Evolutionary conservation across 2,888 invertebrate species (phyloP), one percentile per base, ranked within the genome.

Genomic region (Encarsia formosa): DNA sequence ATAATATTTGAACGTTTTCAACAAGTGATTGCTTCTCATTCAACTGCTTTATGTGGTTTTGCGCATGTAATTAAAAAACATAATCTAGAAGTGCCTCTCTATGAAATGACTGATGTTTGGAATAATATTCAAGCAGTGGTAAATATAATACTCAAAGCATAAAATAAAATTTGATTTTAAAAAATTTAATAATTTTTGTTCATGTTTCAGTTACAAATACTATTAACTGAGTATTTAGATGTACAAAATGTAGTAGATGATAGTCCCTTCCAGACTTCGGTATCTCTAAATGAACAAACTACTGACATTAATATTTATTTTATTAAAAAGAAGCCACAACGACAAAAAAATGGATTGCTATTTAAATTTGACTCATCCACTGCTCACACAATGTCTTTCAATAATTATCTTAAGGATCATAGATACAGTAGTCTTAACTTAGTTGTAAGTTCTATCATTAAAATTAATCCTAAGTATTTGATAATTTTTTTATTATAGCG

Each of bases 71-170:
- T 78, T n/a, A 79, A 80, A 59, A 79, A 78, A 46, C 80, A 84
- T 65, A 76, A 76, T 53, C 62, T 79, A n/a, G 76, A 78, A 59
- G 67, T 79, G 40, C 75, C 77, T 47, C 69, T 85, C 39, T 89
- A 88, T 68, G 83, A 83, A 65, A 81, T 87, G 68, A 79, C 85
- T 32, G 88, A 91, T 69, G 91, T 91, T 61, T 95, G 94, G 94
- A 84, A 85, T 35, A 88, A 91, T 64, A 88, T 92, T 31, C 94
- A 95, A 73, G 85, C 86, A 69, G 91, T 91, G 65, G 91, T 92
- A 76, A 77, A 84, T 78, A 35, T 43, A n/a, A n/a, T n/a, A n/a
- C n/a, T n/a, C n/a, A n/a, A n/a, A n/a, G n/a, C n/a, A n/a, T n/a
- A n/a, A n/a, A n/a, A n/a, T n/a, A n/a, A n/a, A n/a, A n/a, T 53